Base-by-base conservation (phyloP, 2,888 invertebrate species). In the Gymnoscelis rufifasciata region DNA sequence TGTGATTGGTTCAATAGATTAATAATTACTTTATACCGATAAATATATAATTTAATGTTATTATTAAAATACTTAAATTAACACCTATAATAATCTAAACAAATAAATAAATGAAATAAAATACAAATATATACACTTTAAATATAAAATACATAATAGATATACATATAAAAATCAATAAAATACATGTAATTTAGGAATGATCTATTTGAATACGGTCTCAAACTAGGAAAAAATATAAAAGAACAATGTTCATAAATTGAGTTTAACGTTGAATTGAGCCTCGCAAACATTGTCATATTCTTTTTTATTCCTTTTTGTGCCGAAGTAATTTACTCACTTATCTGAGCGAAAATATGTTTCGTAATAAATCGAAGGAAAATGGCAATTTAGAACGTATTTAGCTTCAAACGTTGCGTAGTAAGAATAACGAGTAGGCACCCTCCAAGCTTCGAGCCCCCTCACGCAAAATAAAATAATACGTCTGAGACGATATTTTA, bases 331-430 rank as follows among this genome's bases (percentile, higher is more conserved):
- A 62, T 60, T 57, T 60, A 45, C 48, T 52, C 47, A 53, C 51
- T 60, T 63, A 56, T 56, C 44, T 51, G 51, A 57, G 33, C 36
- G 45, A 43, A 56, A 54, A 56, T 54, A 51, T 52, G 47, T 40
- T 47, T 23, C 45, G 38, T 38, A 48, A 50, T 56, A 46, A 56
- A 67, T 70, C 64, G 68, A 74, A 69, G 61, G 67, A 62, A 68
- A 74, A 77, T 68, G 68, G 71, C 74, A 78, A 78, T 79, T 81
- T 80, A 66, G 71, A 74, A 71, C 69, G 74, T 77, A 75, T 78
- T 81, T 73, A 70, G 68, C 66, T 66, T 60, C 62, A 69, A 74
- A 76, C 65, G 63, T 67, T 62, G 72, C 74, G 74, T 72, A 74
- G 61, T 67, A 62, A 62, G 68, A 74, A 78, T 80, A 80, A 81